Conservation (phyloP, 2,113 vertebrate species). For the Clarias macrocephalus region DNA sequence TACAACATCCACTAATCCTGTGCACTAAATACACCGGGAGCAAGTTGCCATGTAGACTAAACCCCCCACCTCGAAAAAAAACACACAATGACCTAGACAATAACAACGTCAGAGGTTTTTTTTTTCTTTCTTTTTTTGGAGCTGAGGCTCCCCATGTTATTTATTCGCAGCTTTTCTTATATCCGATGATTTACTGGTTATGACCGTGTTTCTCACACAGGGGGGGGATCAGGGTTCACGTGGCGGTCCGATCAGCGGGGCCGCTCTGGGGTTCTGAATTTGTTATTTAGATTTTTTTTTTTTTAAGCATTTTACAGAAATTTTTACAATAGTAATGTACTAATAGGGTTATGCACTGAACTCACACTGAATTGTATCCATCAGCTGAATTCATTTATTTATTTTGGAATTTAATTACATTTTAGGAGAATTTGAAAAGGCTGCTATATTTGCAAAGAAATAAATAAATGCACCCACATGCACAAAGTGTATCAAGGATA, state of each 20-base stretch:
- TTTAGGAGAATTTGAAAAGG: neutral
- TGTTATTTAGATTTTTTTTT: neutral
- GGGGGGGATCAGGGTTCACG: neutral
- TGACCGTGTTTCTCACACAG: neutral
- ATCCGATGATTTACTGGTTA: neutral
- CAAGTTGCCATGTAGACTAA: conserved; percentile 4
- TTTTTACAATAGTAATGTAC: neutral
- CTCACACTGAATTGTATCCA: too few species aligned
- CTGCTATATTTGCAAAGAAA: neutral
- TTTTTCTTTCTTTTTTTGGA: too few species aligned
- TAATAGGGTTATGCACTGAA: neutral
- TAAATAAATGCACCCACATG: neutral
- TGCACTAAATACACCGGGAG: neutral
- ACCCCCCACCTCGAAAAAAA: neutral
- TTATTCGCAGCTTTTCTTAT: neutral
- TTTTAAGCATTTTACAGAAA: neutral
- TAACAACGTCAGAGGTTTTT: neutral
- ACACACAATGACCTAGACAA: neutral
- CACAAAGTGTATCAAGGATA: too few species aligned
- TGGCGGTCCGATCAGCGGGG: neutral
- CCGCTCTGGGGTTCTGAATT: neutral
- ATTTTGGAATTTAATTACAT: neutral
- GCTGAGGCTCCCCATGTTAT: too few species aligned
- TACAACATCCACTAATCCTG: conserved; percentile 6
- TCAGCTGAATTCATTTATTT: too few species aligned